Evolutionary conservation across 2,888 invertebrate genomes (phyloP).

Genomic region (Laspeyria flexula): DNA sequence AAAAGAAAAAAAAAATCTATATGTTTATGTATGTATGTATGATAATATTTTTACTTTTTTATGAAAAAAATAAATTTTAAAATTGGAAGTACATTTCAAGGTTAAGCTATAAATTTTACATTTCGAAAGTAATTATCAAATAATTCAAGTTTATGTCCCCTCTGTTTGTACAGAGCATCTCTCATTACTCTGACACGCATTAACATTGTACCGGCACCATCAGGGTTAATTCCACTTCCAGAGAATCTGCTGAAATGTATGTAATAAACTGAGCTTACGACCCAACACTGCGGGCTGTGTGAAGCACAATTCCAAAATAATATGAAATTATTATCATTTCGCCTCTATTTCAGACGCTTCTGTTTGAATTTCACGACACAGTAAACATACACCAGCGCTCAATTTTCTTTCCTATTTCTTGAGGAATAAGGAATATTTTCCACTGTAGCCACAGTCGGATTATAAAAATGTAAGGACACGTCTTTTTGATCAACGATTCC

Average conservation of each 20-base stretch:
- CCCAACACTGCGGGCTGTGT: constrained; percentile 34
- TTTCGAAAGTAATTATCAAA: constrained; percentile 16
- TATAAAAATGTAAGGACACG: constrained; percentile 36
- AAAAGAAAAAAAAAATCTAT: no score
- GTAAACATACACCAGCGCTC: constrained; percentile 21
- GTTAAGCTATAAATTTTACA: no score
- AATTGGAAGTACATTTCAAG: no score
- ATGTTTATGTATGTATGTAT: no score
- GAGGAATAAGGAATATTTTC: constrained; percentile 12
- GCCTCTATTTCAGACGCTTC: constrained; percentile 35
- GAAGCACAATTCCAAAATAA: constrained; percentile 49
- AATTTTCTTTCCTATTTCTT: constrained; percentile 17
- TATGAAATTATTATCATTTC: constrained; percentile 51
- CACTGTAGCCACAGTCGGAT: constrained; percentile 11
- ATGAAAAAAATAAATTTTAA: no score
- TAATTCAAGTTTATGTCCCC: constrained; percentile 27
- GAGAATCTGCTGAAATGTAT: constrained; percentile 47
- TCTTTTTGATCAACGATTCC: constrained; percentile 39
- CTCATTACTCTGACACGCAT: constrained; percentile 36
- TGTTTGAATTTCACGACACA: constrained; percentile 44
- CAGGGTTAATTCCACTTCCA: constrained; percentile 43
- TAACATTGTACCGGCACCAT: constrained; percentile 38
- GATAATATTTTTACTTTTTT: no score
- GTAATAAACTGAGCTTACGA: constrained; percentile 49
- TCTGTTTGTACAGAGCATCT: constrained; percentile 18